A percentile compares a stretch with the other conserved stretches of the same genome.
Conservation (phyloP, 2,797 vertebrate species). For the Mionectes olivaceus region DNA sequence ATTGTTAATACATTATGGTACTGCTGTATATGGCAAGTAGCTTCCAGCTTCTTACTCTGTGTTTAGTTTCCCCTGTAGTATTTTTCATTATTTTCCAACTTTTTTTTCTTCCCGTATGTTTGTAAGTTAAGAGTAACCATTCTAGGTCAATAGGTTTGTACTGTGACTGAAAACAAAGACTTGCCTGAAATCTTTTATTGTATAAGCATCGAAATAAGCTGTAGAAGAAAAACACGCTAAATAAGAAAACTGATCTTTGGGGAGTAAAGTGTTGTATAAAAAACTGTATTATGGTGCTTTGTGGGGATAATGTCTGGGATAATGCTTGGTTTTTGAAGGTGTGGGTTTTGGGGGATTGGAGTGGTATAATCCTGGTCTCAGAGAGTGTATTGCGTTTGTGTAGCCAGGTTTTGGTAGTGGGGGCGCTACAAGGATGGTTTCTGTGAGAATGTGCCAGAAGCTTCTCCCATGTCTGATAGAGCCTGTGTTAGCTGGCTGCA, state of each 20-base stretch:
- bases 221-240: neutral
- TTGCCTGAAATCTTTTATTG: neutral
- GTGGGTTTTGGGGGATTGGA: neutral
- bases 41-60: neutral
- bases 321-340: neutral
- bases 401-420: neutral
- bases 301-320: neutral
- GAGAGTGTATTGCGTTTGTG: neutral
- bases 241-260: neutral
- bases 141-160: neutral
- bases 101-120: neutral
- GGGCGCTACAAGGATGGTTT: neutral
- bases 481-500: accelerated
- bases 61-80: neutral
- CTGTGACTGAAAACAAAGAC: neutral
- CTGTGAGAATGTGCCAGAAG: neutral
- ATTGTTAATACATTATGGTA: constrained; percentile 27
- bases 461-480: accelerated
- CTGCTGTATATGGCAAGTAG: neutral
- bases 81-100: neutral
- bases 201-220: neutral
- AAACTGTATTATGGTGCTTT: neutral
- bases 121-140: neutral
- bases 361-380: neutral
- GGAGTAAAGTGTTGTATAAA: neutral